phyloP scores from a whole-genome alignment of 2,888 invertebrate genomes.

The Pterobdella sp. region DNA sequence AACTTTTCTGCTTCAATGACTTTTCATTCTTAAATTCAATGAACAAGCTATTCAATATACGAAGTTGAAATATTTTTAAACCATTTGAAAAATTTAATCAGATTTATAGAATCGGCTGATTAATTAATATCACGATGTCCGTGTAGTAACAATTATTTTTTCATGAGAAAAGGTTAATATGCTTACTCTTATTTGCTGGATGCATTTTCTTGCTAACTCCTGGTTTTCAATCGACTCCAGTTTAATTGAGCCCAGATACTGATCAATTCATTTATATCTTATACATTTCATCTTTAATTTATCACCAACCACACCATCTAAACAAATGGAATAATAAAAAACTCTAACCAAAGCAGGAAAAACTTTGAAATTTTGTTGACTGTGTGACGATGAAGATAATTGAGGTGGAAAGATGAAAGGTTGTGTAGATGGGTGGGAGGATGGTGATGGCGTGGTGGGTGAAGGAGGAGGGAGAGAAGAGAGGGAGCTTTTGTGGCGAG shows the following conservation, averaged over 20 bases:
- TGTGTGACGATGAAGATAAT: too few relatives aligned
- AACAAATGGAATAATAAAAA: too few relatives aligned
- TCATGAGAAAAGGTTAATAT: not conserved
- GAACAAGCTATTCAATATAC: too few relatives aligned
- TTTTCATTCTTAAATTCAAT: not conserved
- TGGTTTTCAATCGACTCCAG: constrained; percentile 11
- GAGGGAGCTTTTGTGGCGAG: not conserved
- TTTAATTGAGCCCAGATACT: constrained; percentile 24
- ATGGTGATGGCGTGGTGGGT: not conserved
- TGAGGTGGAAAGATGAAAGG: too few relatives aligned
- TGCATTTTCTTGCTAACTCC: constrained; percentile 27
- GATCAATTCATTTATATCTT: not conserved
- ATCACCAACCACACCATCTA: too few relatives aligned
- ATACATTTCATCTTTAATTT: not conserved
- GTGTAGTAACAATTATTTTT: too few relatives aligned
- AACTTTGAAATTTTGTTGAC: too few relatives aligned
- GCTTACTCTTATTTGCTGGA: constrained; percentile 23
- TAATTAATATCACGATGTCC: too few relatives aligned
- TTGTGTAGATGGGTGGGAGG: not conserved
- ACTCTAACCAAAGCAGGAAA: too few relatives aligned
- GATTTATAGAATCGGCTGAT: too few relatives aligned
- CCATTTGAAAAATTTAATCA: too few relatives aligned
- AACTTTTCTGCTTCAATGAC: not conserved
- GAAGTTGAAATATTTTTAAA: too few relatives aligned
- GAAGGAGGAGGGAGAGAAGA: not conserved